Percentiles rank a stretch among this genome's conserved stretches.
Evolutionary conservation across 2,888 invertebrate genomes (phyloP).

Genomic region (Sesia bembeciformis): DNA sequence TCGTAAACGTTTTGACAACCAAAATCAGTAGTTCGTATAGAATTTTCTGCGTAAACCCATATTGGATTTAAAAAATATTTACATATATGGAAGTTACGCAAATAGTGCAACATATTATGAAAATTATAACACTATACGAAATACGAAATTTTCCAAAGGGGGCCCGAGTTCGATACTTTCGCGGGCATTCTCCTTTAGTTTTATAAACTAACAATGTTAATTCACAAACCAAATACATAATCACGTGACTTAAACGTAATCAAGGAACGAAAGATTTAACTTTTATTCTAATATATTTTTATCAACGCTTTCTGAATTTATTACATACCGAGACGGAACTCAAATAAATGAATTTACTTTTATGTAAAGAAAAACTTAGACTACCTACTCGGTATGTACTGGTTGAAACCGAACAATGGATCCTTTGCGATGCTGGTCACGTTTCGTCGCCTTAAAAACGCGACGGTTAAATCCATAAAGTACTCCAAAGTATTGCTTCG

Average conservation of each 20-base stretch:
- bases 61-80: too few species aligned
- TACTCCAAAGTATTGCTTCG: conserved; percentile 64
- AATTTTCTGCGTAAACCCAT: too few species aligned
- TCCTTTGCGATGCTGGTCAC: conserved; percentile 52
- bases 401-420: conserved; percentile 60
- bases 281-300: conserved; percentile 42
- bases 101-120: too few species aligned
- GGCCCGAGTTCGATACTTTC: too few species aligned
- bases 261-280: conserved; percentile 43
- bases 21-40: too few species aligned
- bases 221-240: too few species aligned
- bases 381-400: conserved; percentile 19
- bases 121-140: too few species aligned
- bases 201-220: too few species aligned
- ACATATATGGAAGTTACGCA: too few species aligned
- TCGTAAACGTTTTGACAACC: too few species aligned
- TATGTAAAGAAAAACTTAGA: conserved; percentile 34
- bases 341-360: conserved; percentile 64
- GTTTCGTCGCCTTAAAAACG: conserved; percentile 69
- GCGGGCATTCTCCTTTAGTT: too few species aligned
- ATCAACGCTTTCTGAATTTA: conserved; percentile 50
- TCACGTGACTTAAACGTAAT: conserved; percentile 21
- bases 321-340: conserved; percentile 41
- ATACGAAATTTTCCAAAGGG: too few species aligned
- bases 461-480: conserved; percentile 67